Evolutionary conservation across 2,888 invertebrate species (phyloP).

Genomic region (Lamellibrachia satsuma): DNA sequence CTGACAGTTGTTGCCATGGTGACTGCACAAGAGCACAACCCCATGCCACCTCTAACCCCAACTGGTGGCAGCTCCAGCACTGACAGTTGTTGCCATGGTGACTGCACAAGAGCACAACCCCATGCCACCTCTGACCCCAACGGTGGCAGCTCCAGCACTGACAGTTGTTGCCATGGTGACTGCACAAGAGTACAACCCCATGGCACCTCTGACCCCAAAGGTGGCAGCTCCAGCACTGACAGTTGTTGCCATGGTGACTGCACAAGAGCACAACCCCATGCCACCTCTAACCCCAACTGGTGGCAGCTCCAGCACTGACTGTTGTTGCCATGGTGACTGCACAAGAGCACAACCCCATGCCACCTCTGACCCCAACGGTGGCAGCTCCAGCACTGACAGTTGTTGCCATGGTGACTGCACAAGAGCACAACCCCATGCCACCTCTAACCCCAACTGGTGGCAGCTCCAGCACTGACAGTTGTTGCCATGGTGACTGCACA

Average conservation of each 20-base stretch:
- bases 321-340: fast-evolving
- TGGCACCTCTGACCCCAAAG: fast-evolving
- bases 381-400: too few species aligned
- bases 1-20: fast-evolving
- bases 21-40: fast-evolving
- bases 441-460: fast-evolving
- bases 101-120: fast-evolving
- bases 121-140: fast-evolving
- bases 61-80: too few species aligned
- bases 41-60: fast-evolving
- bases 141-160: too few species aligned
- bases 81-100: fast-evolving
- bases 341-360: fast-evolving
- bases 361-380: fast-evolving
- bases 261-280: fast-evolving
- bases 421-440: fast-evolving
- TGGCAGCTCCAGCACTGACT: too few species aligned
- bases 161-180: fast-evolving
- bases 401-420: fast-evolving
- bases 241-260: fast-evolving
- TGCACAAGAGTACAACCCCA: fast-evolving
- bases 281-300: fast-evolving
- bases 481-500: fast-evolving
- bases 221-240: too few species aligned
- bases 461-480: too few species aligned